Evolutionary conservation across 2,888 invertebrate genomes (phyloP), one percentile per base, ranked within the genome.

Genomic region (Pterostichus niger): DNA sequence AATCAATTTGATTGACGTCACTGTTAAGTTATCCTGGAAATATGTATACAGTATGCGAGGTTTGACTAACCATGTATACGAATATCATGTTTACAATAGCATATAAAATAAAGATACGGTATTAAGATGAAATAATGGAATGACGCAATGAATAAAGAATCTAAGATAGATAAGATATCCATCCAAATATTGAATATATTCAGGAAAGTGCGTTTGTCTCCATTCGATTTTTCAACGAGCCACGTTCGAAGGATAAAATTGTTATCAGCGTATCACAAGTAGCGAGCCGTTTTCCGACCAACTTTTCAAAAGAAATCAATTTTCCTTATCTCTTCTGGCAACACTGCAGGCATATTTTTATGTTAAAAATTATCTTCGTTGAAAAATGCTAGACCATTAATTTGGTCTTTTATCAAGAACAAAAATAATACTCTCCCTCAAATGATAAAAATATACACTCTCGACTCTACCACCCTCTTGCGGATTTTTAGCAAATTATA

Each of bases 221-320:
- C 56, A 56, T 77, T 77, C 77, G 77, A 77, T 77, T 77, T 77
- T 77, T 77, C 77, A 75, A 44, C 75, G 75, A 75, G 49, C 75
- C 52, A 52, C 75, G 54, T 77, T 54, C 54, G 56, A 35, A 40
- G 80, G 80, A 80, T 79, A 79, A 79, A 61, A 79, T 56, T 77
- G 52, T 77, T 77, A 77, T 77, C 77, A 77, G 54, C 77, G 40
- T 77, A 56, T 54, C 77, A 56, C 56, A 77, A 54, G 54, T 54
- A 54, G 77, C 77, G 77, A 77, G 54, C 56, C 77, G 79, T 79
- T 79, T 68, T 54, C 71, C 54, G 54, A 46, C 71, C 82, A 71
- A 82, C 82, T 82, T 82, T 82, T 82, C 82, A 82, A 82, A 82
- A 82, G 82, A 82, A 82, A 82, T 82, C 82, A 82, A 82, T 82